Conservation (phyloP, 2,113 vertebrate genomes). For the Macroglossus sobrinus region DNA sequence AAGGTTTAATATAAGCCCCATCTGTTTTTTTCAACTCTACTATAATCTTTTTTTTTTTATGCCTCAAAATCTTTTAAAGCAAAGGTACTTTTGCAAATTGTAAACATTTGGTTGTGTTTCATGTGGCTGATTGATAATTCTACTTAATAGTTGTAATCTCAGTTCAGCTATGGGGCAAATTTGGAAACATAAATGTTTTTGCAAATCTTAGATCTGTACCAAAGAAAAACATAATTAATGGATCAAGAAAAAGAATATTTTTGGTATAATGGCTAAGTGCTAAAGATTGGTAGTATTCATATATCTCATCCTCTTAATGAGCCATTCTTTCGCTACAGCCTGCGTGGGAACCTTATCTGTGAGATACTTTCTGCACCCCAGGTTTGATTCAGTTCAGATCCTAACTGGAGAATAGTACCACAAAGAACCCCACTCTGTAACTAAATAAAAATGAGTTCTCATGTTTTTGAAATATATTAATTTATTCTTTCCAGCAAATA, state of each 20-base stretch:
- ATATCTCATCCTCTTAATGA: background rate
- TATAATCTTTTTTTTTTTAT: background rate
- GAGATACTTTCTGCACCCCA: background rate
- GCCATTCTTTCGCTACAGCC: background rate
- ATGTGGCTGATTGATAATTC: background rate
- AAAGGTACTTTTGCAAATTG: background rate
- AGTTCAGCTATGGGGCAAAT: background rate
- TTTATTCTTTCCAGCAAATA: background rate
- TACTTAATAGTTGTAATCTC: background rate
- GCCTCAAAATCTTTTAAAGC: background rate
- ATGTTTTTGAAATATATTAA: background rate
- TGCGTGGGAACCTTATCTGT: background rate
- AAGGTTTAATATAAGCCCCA: conserved; percentile 65
- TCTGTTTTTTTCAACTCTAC: background rate
- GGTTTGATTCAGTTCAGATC: background rate
- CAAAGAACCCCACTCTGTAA: background rate
- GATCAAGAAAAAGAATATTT: background rate
- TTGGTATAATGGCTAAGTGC: background rate
- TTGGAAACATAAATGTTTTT: background rate
- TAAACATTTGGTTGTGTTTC: conserved; percentile 19
- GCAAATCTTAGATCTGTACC: background rate
- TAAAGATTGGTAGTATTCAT: background rate
- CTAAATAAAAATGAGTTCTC: background rate
- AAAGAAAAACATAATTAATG: background rate
- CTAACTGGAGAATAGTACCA: background rate